Percentiles rank a stretch among this genome's conserved stretches.
phyloP scores from a whole-genome alignment of 2,797 vertebrate genomes.

The Melanotaenia pygmaea region DNA sequence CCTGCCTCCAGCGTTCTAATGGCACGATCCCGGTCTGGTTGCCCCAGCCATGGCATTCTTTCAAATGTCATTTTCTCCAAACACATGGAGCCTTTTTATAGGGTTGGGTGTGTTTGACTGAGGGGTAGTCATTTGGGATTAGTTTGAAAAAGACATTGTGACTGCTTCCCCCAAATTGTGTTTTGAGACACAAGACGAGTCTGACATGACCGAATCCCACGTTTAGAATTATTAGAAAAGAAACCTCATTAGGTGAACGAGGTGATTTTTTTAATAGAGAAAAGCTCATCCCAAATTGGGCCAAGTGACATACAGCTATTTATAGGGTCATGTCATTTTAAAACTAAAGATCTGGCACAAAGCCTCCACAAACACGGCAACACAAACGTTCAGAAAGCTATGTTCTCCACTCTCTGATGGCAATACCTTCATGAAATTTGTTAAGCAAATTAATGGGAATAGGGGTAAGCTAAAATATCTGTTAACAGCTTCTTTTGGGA shows the following conservation, averaged over 20 bases:
- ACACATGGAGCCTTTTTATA: neutral
- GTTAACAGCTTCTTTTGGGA: neutral
- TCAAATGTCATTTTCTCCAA: neutral
- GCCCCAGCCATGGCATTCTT: neutral
- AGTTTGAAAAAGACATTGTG: neutral
- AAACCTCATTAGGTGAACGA: too few relatives aligned
- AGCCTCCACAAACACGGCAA: too few relatives aligned
- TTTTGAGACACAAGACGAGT: neutral
- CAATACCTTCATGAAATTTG: too few relatives aligned
- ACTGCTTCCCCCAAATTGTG: neutral
- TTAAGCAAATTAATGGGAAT: too few relatives aligned
- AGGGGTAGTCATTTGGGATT: neutral
- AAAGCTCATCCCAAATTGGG: too few relatives aligned
- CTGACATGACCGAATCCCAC: neutral
- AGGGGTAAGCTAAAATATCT: too few relatives aligned
- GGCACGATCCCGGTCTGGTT: neutral
- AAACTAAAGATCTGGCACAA: neutral
- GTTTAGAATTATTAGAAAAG: neutral
- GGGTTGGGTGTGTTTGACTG: neutral
- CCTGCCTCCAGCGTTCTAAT: neutral
- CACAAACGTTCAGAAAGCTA: too few relatives aligned
- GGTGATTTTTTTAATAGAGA: too few relatives aligned
- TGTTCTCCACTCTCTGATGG: too few relatives aligned
- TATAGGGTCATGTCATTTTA: neutral
- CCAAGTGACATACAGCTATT: too few relatives aligned